phyloP scores from a whole-genome alignment of 1,140 invertebrate species.

The Drosophila hydei region DNA sequence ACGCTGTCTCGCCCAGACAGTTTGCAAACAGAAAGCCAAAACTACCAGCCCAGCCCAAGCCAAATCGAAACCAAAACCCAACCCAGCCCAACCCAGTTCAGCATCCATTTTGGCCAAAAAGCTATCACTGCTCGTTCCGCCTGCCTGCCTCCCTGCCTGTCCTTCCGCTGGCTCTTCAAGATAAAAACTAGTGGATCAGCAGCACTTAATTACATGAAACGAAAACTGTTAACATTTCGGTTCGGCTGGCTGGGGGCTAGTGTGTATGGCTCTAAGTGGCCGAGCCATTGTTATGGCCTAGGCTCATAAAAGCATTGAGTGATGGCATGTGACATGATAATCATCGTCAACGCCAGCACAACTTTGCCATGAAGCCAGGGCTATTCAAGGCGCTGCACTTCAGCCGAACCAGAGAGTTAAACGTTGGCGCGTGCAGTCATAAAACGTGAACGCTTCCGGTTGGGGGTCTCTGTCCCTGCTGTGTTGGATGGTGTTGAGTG shows the following conservation, averaged over 20 bases:
- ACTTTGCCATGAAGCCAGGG: too few species aligned
- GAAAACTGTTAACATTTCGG: slow-evolving; percentile 76
- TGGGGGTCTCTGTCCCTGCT: not conserved
- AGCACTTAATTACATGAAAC: slow-evolving; percentile 81
- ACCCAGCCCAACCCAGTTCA: not conserved
- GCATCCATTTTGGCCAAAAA: slow-evolving; percentile 19
- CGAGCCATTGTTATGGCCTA: slow-evolving; percentile 34
- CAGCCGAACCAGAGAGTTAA: slow-evolving; percentile 6
- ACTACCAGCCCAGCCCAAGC: not conserved
- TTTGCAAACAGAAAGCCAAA: slow-evolving; percentile 66
- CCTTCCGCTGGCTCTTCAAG: slow-evolving; percentile 43
- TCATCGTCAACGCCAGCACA: slow-evolving; percentile 50
- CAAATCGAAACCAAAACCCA: too few species aligned
- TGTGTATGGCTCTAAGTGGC: slow-evolving; percentile 38
- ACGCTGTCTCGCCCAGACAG: slow-evolving; percentile 76
- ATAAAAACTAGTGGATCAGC: slow-evolving; percentile 79
- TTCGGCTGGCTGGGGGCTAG: not conserved
- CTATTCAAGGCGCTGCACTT: slow-evolving; percentile 8
- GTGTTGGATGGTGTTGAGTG: not conserved
- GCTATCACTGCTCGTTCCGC: slow-evolving; percentile 54
- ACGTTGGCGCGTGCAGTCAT: slow-evolving; percentile 41
- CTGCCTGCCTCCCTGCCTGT: slow-evolving; percentile 12
- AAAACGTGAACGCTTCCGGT: slow-evolving; percentile 24
- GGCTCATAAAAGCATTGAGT: slow-evolving; percentile 45
- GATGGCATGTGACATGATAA: slow-evolving; percentile 71